These are phyloP conservation scores for Brachystomella parvula DNA, from an alignment of 1,140 invertebrate species.

Conservation along the genomic window DNA sequence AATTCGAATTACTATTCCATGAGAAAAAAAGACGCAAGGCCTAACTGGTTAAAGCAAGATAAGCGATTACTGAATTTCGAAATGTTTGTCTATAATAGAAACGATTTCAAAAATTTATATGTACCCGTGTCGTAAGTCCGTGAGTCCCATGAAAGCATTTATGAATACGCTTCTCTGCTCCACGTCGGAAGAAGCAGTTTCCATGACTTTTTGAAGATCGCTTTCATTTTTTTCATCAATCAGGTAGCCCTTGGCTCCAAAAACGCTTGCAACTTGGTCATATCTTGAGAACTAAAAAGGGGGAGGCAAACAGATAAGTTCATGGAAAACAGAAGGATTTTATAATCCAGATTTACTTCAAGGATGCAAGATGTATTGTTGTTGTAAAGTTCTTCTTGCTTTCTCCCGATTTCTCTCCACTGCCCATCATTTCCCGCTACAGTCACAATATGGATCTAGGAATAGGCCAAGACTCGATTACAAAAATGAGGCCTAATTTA, in stretches of 20 bases:
- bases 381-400: background rate
- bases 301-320: background rate
- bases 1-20: background rate
- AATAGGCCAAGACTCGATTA: background rate
- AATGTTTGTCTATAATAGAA: background rate
- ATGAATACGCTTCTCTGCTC: background rate
- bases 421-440: background rate
- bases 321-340: background rate
- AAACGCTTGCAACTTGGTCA: background rate
- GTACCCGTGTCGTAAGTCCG: background rate
- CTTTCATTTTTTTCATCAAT: background rate
- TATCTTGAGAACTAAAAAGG: background rate
- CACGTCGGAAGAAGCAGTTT: background rate
- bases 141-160: background rate
- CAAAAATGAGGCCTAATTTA: background rate
- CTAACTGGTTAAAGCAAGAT: background rate
- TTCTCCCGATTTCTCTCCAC: background rate
- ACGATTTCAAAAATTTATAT: background rate
- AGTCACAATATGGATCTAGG: background rate
- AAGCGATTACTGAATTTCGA: background rate
- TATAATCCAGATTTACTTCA: background rate
- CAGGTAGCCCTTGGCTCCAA: background rate
- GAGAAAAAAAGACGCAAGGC: background rate
- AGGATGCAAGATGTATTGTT: background rate
- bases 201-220: background rate